phyloP scores from a whole-genome alignment of 1,140 invertebrate genomes.

The Chymomyza costata region DNA sequence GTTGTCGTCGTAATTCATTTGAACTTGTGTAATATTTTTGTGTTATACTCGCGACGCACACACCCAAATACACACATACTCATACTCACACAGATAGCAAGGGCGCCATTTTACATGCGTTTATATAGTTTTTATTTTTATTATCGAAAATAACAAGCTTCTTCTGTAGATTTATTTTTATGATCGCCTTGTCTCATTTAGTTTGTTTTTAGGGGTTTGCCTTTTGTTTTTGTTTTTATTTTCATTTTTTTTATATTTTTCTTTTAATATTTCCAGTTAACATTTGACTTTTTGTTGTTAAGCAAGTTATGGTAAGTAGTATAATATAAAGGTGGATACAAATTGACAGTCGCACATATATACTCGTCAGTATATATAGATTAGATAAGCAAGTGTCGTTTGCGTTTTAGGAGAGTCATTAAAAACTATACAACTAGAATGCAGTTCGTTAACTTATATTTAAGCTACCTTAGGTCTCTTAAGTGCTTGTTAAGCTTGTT shows the following conservation, averaged over 20 bases:
- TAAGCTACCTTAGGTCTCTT: no score
- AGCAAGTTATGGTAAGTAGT: no score
- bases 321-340: no score
- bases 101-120: slow-evolving; percentile 45
- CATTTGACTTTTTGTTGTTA: slow-evolving; percentile 39
- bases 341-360: no score
- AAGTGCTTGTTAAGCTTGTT: no score
- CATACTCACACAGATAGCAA: no score
- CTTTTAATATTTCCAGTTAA: slow-evolving; percentile 33
- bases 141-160: slow-evolving; percentile 66
- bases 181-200: slow-evolving; percentile 5
- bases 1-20: slow-evolving; percentile 62
- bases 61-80: slow-evolving; percentile 9
- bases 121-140: slow-evolving; percentile 66
- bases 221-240: slow-evolving; percentile 24
- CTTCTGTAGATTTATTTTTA: slow-evolving; percentile 62
- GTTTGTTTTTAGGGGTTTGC: slow-evolving; percentile 1
- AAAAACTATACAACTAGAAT: no score
- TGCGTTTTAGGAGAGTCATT: no score
- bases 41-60: slow-evolving; percentile 28
- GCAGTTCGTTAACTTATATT: no score
- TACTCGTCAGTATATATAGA: no score
- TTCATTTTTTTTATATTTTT: slow-evolving; percentile 22
- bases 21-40: slow-evolving; percentile 63
- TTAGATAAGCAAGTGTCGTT: slow-evolving; percentile 23